Evolutionary conservation across 35 echinoderm and acorn worm genomes (phyloP), one percentile per base, ranked within the genome.

Genomic region (Holothuria glaberrima): DNA sequence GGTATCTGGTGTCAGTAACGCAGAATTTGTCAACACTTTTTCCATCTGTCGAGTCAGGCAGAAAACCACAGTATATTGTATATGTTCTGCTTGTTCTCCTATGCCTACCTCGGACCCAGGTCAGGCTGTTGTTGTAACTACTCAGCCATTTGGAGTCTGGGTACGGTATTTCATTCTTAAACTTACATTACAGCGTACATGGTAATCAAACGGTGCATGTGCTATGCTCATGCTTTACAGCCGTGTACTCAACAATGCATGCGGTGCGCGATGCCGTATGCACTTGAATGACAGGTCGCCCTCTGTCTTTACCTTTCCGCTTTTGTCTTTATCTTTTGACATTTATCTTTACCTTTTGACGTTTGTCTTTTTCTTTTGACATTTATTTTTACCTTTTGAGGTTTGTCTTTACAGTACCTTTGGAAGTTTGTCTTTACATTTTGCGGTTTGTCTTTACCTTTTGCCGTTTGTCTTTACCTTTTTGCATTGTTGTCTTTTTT

Each of bases 31-130:
- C 58, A 61, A 18, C 2, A 61, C 58, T 61, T 0, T 14, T 61
- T 61, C 58, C 58, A n/a, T 61, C 58, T n/a, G 58, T 61, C 58
- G 58, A 61, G 58, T 18, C 58, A 61, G 58, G 2, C n/a, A 61
- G 58, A n/a, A 61, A 61, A 61, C n/a, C n/a, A 61, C 58, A 18
- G 58, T 3, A 61, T 61, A 0, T 14, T 61, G 58, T 61, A 61
- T n/a, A 61, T 61, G 58, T 61, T 61, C 58, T 61, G 58, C 58
- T 61, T 61, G 58, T 3, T 61, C 58, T 61, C 58, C 58, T 59
- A 59, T 12, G 21, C 58, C 58, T 61, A 61, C 58, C 58, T 61
- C 58, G 58, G 58, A 14, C 58, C 58, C 58, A 61, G 58, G 0
- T n/a, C n/a, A n/a, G n/a, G n/a, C 16, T 2, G 16, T 61, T 14